Evolutionary conservation across 2,113 vertebrate genomes (phyloP), one percentile per base, ranked within the genome.

Genomic region (Peromyscus leucopus): DNA sequence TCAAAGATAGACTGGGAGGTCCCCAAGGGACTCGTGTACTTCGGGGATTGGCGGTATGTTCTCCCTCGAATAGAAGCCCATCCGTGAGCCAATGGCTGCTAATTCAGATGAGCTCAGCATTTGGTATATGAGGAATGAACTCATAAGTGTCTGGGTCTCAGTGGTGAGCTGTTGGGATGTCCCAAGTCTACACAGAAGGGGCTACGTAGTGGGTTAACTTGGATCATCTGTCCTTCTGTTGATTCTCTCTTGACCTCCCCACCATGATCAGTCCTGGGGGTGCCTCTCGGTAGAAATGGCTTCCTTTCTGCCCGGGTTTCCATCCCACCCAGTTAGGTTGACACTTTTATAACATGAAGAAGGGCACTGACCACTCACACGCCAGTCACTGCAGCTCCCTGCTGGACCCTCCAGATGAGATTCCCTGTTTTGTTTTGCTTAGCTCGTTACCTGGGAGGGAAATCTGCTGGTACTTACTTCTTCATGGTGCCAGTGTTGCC

Each of bases 31-130:
- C 36, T 9, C 3, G 0, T 85, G 88, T 31, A 63, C 76, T 93
- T 93, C 78, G 67, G 65, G 92, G 92, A 59, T 92, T 96, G 97
- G 96, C 97, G 61, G 90, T 36, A 39, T 87, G 31, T 80, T 90
- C 94, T 82, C 48, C 36, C 59, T 85, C 59, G 65, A 96, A 95
- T 86, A 96, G 96, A 90, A 96, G 78, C 57, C 65, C 96, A 93
- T 76, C 61, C 26, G 31, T 12, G 28, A 65, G 87, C 96, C 95
- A 80, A 36, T 71, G 91, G 86, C 61, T 95, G 95, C 83, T 96
- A 95, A 76, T 95, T 97, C 86, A 79, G 94, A 90, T 80, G 78
- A 93, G 89, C 67, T 96, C 96, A 95, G 94, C 95, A 39, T 72
- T 83, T 94, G 89, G 89, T 93, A n/a, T 92, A 57, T 89, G 90